Base-by-base conservation (phyloP, 2,113 vertebrate genomes). In the Xiphophorus maculatus region DNA sequence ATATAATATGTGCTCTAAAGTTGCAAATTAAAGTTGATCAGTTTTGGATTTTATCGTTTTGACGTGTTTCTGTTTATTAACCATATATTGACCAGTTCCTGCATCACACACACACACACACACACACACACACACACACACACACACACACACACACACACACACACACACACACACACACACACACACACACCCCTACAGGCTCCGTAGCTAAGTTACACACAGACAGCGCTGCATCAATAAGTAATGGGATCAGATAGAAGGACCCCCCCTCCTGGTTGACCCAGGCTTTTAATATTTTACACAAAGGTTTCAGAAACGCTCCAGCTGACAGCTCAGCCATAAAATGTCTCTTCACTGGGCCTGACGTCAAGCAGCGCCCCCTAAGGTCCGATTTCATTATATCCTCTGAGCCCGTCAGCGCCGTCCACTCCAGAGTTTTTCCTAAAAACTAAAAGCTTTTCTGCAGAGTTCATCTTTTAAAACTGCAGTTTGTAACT, bases 281-380 rank as follows among this genome's bases (percentile, higher is more conserved):
- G 89, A 88, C 90, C 90, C 22, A 48, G 65, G 63, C 74, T 83
- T 88, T 92, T 77, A 87, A 90, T 92, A 91, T 92, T 93, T 93
- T 77, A 93, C 84, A 19, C 58, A 44, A 22, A 54, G 68, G 83
- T 80, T 84, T 89, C 72, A 70, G 71, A 79, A 79, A 82, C 30
- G 13, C 76, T 32, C 28, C 80, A 76, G 67, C 48, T 27, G 62
- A 76, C 76, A 81, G 58, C 65, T 81, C 72, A 58, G 61, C 77
- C 60, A 40, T 86, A 87, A 92, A 87, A 87, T 69, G 74, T 86
- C 67, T 65, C 82, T 87, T 81, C 72, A 69, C 77, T 33, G 73
- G 70, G 69, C 71, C 74, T 12, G 64, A 73, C 28, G 32, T 68
- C 25, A 61, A 72, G 60, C 32, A 37, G 25, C 65, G 13, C 74